Evolutionary conservation across 2,797 vertebrate species (phyloP).

Genomic region (Chanos chanos): DNA sequence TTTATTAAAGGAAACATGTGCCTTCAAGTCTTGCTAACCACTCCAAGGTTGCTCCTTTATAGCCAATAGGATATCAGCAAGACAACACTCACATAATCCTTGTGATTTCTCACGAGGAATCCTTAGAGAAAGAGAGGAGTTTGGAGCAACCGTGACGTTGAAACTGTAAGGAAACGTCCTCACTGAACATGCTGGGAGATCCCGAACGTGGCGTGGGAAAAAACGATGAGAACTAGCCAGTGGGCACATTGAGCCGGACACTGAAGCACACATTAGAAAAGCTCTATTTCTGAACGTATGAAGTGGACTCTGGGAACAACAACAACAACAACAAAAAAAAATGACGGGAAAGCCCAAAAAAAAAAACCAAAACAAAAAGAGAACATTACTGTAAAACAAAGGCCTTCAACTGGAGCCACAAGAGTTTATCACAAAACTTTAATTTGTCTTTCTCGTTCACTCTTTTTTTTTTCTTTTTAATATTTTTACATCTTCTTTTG

Average conservation of each 20-base stretch:
- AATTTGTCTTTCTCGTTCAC: constrained; percentile 29
- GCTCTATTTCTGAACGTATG: not conserved
- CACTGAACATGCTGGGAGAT: not conserved
- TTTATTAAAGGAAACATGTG: too few relatives aligned
- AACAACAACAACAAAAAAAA: not conserved
- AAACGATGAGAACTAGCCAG: constrained; percentile 43
- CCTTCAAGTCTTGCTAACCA: too few relatives aligned
- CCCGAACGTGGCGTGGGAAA: not conserved
- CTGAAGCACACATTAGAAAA: constrained; percentile 23
- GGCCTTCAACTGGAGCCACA: constrained; percentile 56
- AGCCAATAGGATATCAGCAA: too few relatives aligned
- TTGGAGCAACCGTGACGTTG: not conserved
- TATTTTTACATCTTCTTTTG: constrained; percentile 64
- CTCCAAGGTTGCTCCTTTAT: too few relatives aligned
- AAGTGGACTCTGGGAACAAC: too few relatives aligned
- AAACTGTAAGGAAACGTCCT: not conserved
- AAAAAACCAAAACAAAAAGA: constrained; percentile 15
- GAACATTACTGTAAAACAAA: constrained; percentile 46
- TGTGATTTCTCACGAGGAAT: too few relatives aligned
- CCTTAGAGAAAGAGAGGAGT: too few relatives aligned
- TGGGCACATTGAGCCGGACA: constrained; percentile 34
- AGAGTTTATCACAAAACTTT: constrained; percentile 59
- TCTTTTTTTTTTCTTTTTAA: constrained; percentile 51
- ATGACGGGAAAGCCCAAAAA: not conserved
- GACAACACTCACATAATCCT: too few relatives aligned